phyloP scores from a whole-genome alignment of 35 echinoderm and acorn worm genomes.

The Lytechinus pictus region DNA sequence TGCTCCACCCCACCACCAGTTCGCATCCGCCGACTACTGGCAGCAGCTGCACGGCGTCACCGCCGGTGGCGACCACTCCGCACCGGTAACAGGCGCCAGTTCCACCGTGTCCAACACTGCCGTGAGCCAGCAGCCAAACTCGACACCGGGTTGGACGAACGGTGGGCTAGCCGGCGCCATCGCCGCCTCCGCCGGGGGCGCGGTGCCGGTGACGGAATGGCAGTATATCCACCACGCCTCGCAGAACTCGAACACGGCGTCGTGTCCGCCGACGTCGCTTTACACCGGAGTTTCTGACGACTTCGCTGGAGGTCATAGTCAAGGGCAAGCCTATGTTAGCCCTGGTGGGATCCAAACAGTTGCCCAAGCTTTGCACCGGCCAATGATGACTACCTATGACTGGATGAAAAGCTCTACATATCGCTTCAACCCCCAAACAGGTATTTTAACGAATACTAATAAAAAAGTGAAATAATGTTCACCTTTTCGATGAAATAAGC shows the following conservation, averaged over 20 bases:
- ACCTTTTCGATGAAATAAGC: not conserved
- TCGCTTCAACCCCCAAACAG: conserved; percentile 46
- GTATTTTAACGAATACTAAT: not conserved
- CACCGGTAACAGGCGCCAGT: not conserved
- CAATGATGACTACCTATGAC: conserved; percentile 17
- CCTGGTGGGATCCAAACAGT: conserved; percentile 20
- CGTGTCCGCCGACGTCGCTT: conserved; percentile 15
- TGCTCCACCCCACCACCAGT: conserved; percentile 22
- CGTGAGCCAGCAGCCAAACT: not conserved
- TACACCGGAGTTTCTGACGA: not conserved
- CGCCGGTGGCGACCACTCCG: not conserved
- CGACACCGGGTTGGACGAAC: not conserved
- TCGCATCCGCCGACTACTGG: conserved; percentile 30
- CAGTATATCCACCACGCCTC: conserved; percentile 26
- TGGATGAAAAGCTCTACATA: conserved; percentile 48
- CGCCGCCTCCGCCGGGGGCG: not conserved
- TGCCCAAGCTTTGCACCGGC: conserved; percentile 34
- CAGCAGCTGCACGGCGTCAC: conserved; percentile 31
- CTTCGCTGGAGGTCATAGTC: not conserved
- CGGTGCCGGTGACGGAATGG: not conserved
- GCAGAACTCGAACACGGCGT: not conserved
- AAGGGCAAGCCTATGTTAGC: not conserved
- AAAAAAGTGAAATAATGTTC: not conserved
- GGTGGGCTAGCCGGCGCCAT: not conserved
- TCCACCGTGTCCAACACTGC: not conserved